These are phyloP conservation scores for Caenorhabditis sp. DNA, from an alignment of 2,888 invertebrate genomes.

Conservation along the genomic window DNA sequence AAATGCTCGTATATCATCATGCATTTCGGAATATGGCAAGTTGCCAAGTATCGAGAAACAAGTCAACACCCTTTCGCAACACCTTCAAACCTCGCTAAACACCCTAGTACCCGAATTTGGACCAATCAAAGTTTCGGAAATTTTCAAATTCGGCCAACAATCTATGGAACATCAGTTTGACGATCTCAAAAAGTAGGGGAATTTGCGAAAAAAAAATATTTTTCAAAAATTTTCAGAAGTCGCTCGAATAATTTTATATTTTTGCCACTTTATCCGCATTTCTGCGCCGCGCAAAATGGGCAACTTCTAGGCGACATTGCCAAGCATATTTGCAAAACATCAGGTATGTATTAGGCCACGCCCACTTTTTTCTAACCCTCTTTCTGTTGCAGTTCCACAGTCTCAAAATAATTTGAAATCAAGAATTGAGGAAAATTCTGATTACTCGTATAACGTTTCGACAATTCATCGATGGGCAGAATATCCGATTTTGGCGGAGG, in stretches of 20 bases:
- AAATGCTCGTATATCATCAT: conserved; percentile 32
- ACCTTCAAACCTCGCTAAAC: conserved; percentile 33
- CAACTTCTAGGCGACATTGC: conserved; percentile 25
- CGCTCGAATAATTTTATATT: conserved; percentile 30
- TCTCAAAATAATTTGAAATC: conserved; percentile 21
- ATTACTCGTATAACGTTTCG: conserved; percentile 41
- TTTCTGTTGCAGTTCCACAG: conserved; percentile 19
- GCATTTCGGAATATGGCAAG: conserved; percentile 42
- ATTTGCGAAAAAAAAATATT: not conserved
- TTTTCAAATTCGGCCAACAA: conserved; percentile 35
- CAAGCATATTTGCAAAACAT: conserved; percentile 17
- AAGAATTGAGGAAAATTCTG: conserved; percentile 42
- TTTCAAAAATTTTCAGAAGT: conserved; percentile 9
- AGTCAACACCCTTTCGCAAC: conserved; percentile 25
- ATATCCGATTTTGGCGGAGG: conserved; percentile 49
- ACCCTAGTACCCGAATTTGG: conserved; percentile 43
- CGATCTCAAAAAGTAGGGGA: conserved; percentile 17
- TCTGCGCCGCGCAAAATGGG: conserved; percentile 26
- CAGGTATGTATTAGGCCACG: conserved; percentile 15
- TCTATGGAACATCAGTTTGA: conserved; percentile 22
- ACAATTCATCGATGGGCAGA: conserved; percentile 49
- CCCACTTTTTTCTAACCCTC: too few relatives aligned
- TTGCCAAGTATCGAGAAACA: conserved; percentile 38
- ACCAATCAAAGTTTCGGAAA: conserved; percentile 25
- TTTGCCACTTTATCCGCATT: conserved; percentile 51